Evolutionary conservation across 2,888 invertebrate species (phyloP).

Genomic region (Latheticus oryzae): DNA sequence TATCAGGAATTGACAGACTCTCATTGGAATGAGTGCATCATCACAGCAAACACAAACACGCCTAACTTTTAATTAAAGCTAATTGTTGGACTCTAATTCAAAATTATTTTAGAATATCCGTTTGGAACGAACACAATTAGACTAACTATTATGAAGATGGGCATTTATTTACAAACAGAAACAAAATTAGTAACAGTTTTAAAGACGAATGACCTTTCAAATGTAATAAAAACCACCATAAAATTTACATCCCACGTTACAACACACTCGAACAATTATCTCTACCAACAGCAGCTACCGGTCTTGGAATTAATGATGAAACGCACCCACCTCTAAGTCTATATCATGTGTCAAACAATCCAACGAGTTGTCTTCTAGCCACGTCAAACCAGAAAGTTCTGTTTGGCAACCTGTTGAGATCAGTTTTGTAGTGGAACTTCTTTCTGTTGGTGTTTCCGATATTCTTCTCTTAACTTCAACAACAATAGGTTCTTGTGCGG

Average conservation of each 20-base stretch:
- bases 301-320: slow-evolving; percentile 8
- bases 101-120: slow-evolving; percentile 13
- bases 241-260: slow-evolving; percentile 37
- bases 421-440: slow-evolving; percentile 50
- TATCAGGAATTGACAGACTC: slow-evolving; percentile 14
- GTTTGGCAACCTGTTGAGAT: slow-evolving; percentile 70
- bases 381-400: slow-evolving; percentile 65
- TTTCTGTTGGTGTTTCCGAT: slow-evolving; percentile 52
- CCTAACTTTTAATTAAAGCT: slow-evolving; percentile 19
- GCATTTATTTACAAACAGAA: slow-evolving; percentile 43
- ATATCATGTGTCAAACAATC: slow-evolving; percentile 70
- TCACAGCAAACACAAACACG: slow-evolving; percentile 6
- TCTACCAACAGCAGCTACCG: slow-evolving; percentile 17
- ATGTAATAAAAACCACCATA: slow-evolving; percentile 40
- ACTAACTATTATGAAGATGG: slow-evolving; percentile 39
- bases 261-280: slow-evolving; percentile 34
- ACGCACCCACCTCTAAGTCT: slow-evolving; percentile 69
- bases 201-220: slow-evolving; percentile 44
- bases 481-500: slow-evolving; percentile 71
- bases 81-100: slow-evolving; percentile 21
- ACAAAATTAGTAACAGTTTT: slow-evolving; percentile 38
- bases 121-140: slow-evolving; percentile 23
- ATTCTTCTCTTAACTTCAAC: slow-evolving; percentile 70
- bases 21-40: neutral
- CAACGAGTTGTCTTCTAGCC: slow-evolving; percentile 66